Percentiles rank a stretch among this genome's conserved stretches.
Conservation (phyloP, 2,113 vertebrate genomes). For the Vidua chalybeata region DNA sequence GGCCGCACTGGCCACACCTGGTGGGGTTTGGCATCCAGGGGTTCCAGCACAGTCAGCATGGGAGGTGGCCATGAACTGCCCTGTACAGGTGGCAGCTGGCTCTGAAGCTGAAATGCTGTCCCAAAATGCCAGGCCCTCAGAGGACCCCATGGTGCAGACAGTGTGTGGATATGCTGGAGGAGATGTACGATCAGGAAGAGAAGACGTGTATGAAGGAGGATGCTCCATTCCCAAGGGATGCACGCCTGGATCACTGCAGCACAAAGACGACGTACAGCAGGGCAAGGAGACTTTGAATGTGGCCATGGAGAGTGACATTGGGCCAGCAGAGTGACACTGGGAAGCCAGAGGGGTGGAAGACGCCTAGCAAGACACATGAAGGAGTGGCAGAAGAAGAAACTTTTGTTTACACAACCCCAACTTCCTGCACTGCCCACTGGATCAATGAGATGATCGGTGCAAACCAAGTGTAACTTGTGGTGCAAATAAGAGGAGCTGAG, state of each 20-base stretch:
- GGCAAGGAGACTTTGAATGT: not conserved
- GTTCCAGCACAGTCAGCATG: not conserved
- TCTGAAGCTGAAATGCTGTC: not conserved
- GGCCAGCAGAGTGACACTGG: not conserved
- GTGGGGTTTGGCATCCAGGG: not conserved
- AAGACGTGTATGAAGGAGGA: accelerated
- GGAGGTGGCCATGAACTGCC: not conserved
- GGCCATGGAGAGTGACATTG: not conserved
- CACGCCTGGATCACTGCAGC: not conserved
- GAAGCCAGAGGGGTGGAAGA: not conserved
- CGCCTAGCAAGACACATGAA: not conserved
- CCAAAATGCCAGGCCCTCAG: not conserved
- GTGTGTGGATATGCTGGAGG: accelerated
- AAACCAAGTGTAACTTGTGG: not conserved
- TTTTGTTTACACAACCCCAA: not conserved
- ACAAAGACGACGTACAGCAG: not conserved
- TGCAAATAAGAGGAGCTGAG: not conserved
- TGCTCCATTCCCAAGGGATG: not conserved
- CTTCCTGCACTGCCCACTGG: not conserved
- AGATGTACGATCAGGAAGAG: accelerated
- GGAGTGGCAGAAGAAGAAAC: not conserved
- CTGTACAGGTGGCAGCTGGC: not conserved
- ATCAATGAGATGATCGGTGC: not conserved
- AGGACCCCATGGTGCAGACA: not conserved
- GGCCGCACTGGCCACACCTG: not conserved